These are phyloP conservation scores for Nyleta sp. DNA, from an alignment of 2,888 invertebrate genomes.

Conservation along the genomic window DNA sequence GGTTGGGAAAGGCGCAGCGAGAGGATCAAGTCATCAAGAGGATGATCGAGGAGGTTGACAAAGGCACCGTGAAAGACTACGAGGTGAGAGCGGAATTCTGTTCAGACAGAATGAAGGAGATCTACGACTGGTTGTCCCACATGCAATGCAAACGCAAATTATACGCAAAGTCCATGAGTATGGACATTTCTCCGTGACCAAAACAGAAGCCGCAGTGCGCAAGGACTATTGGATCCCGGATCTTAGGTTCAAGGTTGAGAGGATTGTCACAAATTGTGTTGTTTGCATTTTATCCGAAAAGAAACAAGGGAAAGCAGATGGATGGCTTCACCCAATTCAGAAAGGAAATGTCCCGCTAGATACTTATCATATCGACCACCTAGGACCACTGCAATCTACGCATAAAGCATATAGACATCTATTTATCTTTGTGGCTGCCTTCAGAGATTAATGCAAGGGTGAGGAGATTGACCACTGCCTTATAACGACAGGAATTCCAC, in stretches of 20 bases:
- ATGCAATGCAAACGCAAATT: constrained; percentile 33
- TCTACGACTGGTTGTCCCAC: constrained; percentile 33
- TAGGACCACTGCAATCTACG: too few species aligned
- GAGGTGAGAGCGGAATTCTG: not conserved
- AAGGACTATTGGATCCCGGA: constrained; percentile 47
- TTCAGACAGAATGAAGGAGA: not conserved
- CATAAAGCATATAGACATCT: too few species aligned
- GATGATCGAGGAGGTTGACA: not conserved
- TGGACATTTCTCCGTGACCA: constrained; percentile 41
- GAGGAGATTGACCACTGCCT: too few species aligned
- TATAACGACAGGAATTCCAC: too few species aligned
- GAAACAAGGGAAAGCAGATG: not conserved
- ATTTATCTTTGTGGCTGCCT: too few species aligned
- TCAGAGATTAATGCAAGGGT: too few species aligned
- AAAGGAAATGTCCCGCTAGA: too few species aligned
- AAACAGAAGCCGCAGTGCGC: constrained; percentile 38
- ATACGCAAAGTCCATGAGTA: constrained; percentile 28
- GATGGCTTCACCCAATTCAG: too few species aligned
- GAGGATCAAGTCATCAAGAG: not conserved
- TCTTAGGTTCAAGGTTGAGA: not conserved
- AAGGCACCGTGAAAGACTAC: not conserved
- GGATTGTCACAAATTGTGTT: not conserved
- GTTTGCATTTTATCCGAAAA: not conserved
- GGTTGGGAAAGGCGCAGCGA: constrained; percentile 11
- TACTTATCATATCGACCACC: too few species aligned